These are phyloP conservation scores for Andrena chrysosceles DNA, from an alignment of 2,888 invertebrate genomes.

Conservation along the genomic window DNA sequence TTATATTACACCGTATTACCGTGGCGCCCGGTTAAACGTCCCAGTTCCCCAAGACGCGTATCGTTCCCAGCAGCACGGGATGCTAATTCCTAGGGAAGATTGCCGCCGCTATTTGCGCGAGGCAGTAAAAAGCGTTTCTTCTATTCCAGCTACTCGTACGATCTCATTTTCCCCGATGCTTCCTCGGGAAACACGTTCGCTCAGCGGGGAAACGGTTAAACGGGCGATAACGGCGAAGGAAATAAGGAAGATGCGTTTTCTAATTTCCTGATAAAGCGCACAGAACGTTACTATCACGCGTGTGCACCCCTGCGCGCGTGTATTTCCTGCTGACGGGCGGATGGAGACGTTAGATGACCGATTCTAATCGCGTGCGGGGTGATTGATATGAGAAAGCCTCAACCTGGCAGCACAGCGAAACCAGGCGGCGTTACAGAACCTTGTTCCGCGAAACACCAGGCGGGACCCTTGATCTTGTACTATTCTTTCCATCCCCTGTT, in stretches of 20 bases:
- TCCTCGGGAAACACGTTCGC: constrained; percentile 5
- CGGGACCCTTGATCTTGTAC: neutral
- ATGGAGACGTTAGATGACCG: constrained; percentile 44
- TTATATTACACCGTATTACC: constrained; percentile 29
- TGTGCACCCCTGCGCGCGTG: neutral
- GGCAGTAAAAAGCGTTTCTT: neutral
- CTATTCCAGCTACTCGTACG: neutral
- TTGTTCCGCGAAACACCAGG: constrained; percentile 13
- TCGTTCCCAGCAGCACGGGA: neutral
- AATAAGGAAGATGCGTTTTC: constrained; percentile 11
- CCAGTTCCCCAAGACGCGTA: neutral
- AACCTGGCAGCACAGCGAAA: constrained; percentile 12
- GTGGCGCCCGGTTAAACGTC: constrained; percentile 5
- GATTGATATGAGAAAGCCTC: constrained; percentile 23
- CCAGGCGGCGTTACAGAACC: neutral
- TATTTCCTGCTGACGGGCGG: neutral
- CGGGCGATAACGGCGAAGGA: constrained; percentile 15
- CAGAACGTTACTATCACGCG: neutral
- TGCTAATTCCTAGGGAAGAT: constrained; percentile 49
- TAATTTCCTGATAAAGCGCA: neutral
- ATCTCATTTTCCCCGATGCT: constrained; percentile 5
- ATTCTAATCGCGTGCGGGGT: constrained; percentile 42
- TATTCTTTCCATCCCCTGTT: neutral
- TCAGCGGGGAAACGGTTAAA: neutral
- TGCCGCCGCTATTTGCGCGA: constrained; percentile 5